Percentiles rank a stretch among this genome's conserved stretches.
Conservation (phyloP, 2,797 vertebrate genomes). For the Aulostomus chinensis region DNA sequence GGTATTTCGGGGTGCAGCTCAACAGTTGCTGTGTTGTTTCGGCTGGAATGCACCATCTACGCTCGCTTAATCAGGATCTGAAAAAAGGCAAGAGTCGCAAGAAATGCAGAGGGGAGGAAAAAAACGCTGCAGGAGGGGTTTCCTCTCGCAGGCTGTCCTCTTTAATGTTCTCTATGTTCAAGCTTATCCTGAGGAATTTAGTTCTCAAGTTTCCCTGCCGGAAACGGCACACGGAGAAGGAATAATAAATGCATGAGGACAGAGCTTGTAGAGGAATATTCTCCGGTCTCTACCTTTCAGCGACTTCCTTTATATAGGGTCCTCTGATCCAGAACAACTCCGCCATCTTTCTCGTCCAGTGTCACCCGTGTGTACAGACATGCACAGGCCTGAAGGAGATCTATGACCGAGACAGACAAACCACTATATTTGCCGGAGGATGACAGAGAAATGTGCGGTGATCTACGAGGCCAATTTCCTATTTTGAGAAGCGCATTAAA, state of each 20-base stretch:
- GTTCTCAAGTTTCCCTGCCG: neutral
- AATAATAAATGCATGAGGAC: no score
- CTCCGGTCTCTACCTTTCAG: conserved; percentile 3
- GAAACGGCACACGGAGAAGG: neutral
- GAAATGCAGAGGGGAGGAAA: no score
- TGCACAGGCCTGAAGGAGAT: neutral
- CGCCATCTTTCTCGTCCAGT: conserved; percentile 18
- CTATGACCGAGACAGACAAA: conserved; percentile 44
- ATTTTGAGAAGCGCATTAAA: conserved; percentile 57
- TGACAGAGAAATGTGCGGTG: conserved; percentile 49
- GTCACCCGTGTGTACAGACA: neutral
- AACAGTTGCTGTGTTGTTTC: no score
- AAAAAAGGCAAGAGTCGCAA: no score
- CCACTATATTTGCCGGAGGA: conserved; percentile 22
- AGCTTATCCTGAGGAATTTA: no score
- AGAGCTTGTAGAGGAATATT: neutral
- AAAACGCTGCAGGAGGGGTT: no score
- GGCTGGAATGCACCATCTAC: no score
- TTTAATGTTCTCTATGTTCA: no score
- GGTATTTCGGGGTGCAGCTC: no score
- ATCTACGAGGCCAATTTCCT: conserved; percentile 62
- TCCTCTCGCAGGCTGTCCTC: no score
- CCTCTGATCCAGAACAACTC: conserved; percentile 6
- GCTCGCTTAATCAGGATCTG: no score
- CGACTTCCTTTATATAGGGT: conserved; percentile 22